Evolutionary conservation across 2,888 invertebrate species (phyloP).

Genomic region (Sepioteuthis lessoniana): DNA sequence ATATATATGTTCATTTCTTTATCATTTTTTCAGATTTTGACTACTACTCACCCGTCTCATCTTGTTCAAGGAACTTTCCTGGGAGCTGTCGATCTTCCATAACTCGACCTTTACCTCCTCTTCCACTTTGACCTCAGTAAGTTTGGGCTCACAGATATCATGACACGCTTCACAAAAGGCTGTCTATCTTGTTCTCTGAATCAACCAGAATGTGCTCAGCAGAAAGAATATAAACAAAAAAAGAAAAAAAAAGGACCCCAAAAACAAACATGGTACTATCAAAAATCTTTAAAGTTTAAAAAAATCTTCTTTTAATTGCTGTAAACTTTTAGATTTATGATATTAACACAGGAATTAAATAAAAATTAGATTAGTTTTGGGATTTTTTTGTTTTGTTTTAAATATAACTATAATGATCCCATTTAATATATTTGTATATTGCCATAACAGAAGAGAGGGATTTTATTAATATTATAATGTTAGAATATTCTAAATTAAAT

Average conservation of each 20-base stretch:
- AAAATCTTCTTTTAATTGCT: too few relatives aligned
- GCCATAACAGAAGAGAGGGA: too few relatives aligned
- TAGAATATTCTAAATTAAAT: too few relatives aligned
- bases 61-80: constrained; percentile 33
- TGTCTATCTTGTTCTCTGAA: neutral
- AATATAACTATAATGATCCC: too few relatives aligned
- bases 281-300: too few relatives aligned
- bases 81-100: neutral
- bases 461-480: too few relatives aligned
- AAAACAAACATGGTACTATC: neutral
- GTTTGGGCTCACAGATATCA: neutral
- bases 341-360: too few relatives aligned
- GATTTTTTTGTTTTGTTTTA: too few relatives aligned
- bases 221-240: neutral
- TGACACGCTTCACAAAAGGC: neutral
- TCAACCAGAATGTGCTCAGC: neutral
- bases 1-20: neutral
- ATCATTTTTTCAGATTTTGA: neutral
- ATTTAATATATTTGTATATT: too few relatives aligned
- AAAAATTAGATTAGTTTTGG: too few relatives aligned
- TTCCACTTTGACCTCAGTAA: constrained; percentile 33
- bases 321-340: too few relatives aligned
- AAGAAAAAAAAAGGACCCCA: neutral
- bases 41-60: neutral
- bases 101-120: neutral